Evolutionary conservation across 2,888 invertebrate genomes (phyloP).

Genomic region (Polydrusus tereticollis): DNA sequence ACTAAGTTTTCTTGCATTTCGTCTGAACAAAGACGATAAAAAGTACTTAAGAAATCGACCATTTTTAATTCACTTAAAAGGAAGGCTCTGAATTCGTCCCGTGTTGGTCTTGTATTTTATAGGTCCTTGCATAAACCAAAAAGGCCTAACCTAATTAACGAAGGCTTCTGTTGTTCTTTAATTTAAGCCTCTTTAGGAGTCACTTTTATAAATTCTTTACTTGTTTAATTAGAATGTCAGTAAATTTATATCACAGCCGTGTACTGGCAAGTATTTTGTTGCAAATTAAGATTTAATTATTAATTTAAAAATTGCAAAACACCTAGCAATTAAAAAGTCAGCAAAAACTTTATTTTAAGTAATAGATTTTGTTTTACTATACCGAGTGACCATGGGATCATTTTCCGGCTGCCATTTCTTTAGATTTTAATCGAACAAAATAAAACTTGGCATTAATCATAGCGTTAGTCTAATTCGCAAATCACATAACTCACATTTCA

Average conservation of each 20-base stretch:
- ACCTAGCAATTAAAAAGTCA: no score
- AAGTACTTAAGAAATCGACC: slow-evolving; percentile 6
- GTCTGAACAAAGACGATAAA: background rate
- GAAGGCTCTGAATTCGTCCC: background rate
- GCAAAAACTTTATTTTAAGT: no score
- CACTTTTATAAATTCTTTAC: background rate
- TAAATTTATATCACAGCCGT: background rate
- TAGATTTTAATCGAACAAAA: no score
- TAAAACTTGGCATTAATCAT: no score
- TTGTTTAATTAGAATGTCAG: background rate
- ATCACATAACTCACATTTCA: no score
- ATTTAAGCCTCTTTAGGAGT: background rate
- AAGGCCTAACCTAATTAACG: slow-evolving; percentile 6
- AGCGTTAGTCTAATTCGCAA: no score
- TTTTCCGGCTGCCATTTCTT: no score
- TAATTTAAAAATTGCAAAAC: no score
- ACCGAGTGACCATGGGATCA: no score
- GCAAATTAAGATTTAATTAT: no score
- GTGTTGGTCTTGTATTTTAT: slow-evolving; percentile 5
- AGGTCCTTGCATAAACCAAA: background rate
- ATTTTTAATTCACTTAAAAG: slow-evolving; percentile 10
- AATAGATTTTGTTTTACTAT: no score
- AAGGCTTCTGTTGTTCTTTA: slow-evolving; percentile 1
- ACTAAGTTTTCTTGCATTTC: background rate
- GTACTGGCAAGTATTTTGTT: no score